These are phyloP conservation scores for Drosophila ananassae DNA, from an alignment of 1,140 invertebrate species.

Conservation along the genomic window DNA sequence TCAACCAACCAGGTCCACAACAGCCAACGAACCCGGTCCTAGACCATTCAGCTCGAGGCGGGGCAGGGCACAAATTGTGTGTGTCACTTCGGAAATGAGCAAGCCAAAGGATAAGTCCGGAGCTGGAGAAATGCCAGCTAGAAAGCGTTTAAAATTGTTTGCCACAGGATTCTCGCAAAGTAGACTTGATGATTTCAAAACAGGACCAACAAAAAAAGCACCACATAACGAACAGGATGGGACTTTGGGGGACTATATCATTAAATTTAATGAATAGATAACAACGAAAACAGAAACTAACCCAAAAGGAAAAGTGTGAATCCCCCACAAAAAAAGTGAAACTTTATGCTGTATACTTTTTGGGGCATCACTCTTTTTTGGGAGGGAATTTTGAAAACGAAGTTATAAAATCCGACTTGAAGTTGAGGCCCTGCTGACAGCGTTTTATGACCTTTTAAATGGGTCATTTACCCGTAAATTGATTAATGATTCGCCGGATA, in stretches of 20 bases:
- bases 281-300: slow-evolving; percentile 32
- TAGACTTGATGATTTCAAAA: slow-evolving; percentile 44
- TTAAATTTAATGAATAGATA: slow-evolving; percentile 75
- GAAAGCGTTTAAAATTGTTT: slow-evolving; percentile 56
- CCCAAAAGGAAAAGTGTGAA: neutral
- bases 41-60: slow-evolving; percentile 44
- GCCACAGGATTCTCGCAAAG: slow-evolving; percentile 20
- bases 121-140: slow-evolving; percentile 11
- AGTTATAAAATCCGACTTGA: slow-evolving; percentile 11
- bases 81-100: slow-evolving; percentile 75
- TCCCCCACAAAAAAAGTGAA: neutral
- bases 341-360: slow-evolving; percentile 10
- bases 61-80: slow-evolving; percentile 56
- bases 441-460: slow-evolving; percentile 53
- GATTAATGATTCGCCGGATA: slow-evolving; percentile 42
- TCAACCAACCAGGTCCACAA: neutral
- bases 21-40: neutral
- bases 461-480: slow-evolving; percentile 38
- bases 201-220: slow-evolving; percentile 17
- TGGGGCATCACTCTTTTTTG: neutral
- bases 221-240: slow-evolving; percentile 12
- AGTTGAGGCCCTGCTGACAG: slow-evolving; percentile 25
- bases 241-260: slow-evolving; percentile 46
- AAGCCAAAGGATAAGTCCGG: slow-evolving; percentile 18
- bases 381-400: slow-evolving; percentile 7